These are phyloP conservation scores for Acromyrmex heyeri DNA, from an alignment of 1,140 invertebrate genomes.

Conservation along the genomic window DNA sequence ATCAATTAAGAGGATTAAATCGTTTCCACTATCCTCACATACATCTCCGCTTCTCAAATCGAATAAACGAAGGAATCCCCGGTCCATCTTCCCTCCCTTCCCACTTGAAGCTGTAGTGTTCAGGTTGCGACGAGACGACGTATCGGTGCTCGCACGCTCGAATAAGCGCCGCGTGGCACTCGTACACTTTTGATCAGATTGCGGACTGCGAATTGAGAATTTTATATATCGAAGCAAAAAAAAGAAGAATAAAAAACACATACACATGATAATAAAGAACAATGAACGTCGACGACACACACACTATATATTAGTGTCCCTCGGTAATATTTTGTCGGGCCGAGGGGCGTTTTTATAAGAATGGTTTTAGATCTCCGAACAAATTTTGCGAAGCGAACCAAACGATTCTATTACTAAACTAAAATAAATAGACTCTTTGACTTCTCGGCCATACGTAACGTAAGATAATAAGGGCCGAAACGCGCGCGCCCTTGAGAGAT, in stretches of 20 bases:
- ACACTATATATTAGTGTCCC: constrained; percentile 82
- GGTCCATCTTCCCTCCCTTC: neutral
- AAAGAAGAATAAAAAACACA: constrained; percentile 45
- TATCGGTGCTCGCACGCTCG: constrained; percentile 55
- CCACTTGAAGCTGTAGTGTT: constrained; percentile 81
- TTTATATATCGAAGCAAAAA: constrained; percentile 74
- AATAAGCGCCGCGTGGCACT: constrained; percentile 37
- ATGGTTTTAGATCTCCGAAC: constrained; percentile 80
- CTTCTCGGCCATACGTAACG: constrained; percentile 79
- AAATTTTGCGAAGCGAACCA: constrained; percentile 80
- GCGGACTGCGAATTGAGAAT: constrained; percentile 78
- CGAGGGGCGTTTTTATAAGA: constrained; percentile 85
- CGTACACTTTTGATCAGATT: constrained; percentile 79
- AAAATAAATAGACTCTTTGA: constrained; percentile 77
- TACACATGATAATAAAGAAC: constrained; percentile 57
- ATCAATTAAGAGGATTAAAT: constrained; percentile 60
- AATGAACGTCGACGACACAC: constrained; percentile 75
- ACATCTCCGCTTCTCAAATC: constrained; percentile 42
- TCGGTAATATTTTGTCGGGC: constrained; percentile 85
- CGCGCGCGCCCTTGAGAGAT: constrained; percentile 60
- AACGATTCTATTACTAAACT: constrained; percentile 72
- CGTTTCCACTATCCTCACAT: constrained; percentile 35
- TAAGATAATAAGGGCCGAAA: constrained; percentile 74
- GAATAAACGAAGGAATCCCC: constrained; percentile 38
- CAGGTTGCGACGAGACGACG: constrained; percentile 81